Base-by-base conservation (phyloP, 2,888 invertebrate species). In the Brachycybe producta region DNA sequence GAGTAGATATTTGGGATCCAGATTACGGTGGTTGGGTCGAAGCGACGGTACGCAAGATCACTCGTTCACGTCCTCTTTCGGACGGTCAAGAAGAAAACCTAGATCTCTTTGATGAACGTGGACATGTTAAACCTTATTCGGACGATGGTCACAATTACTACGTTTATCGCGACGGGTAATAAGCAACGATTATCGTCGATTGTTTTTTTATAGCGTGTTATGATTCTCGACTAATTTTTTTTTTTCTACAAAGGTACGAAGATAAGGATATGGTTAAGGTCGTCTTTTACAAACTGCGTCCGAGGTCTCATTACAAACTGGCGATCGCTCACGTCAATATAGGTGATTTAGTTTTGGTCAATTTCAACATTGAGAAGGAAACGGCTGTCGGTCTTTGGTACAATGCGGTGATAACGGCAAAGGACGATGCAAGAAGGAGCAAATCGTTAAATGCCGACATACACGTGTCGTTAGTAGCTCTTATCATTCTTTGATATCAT, bases 1-100 rank as follows among this genome's bases (percentile, higher is more conserved):
- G 76, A 1, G 68, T 85, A 50, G 84, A 85, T 65, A 73, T 76
- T 45, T 69, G 72, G 51, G 75, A 80, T 59, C 61, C 64, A n/a
- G 70, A 71, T 44, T 69, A 72, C 59, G 82, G 82, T 5, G 76
- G 79, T 7, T 85, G 84, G 84, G 77, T 77, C 64, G 84, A 84
- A 67, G 82, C 76, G n/a, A n/a, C n/a, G n/a, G n/a, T n/a, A n/a
- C n/a, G n/a, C n/a, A n/a, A n/a, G n/a, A n/a, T n/a, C n/a, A n/a
- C n/a, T n/a, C n/a, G n/a, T n/a, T n/a, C n/a, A n/a, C n/a, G n/a
- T n/a, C n/a, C n/a, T n/a, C n/a, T n/a, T n/a, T n/a, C n/a, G n/a
- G n/a, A n/a, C n/a, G n/a, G n/a, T n/a, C n/a, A n/a, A n/a, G n/a
- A n/a, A n/a, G n/a, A n/a, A n/a, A n/a, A n/a, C n/a, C n/a, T n/a